A percentile compares a stretch with the other conserved stretches of the same genome.
Conservation (phyloP, 2,888 invertebrate genomes). For the Dynastes hyllus region DNA sequence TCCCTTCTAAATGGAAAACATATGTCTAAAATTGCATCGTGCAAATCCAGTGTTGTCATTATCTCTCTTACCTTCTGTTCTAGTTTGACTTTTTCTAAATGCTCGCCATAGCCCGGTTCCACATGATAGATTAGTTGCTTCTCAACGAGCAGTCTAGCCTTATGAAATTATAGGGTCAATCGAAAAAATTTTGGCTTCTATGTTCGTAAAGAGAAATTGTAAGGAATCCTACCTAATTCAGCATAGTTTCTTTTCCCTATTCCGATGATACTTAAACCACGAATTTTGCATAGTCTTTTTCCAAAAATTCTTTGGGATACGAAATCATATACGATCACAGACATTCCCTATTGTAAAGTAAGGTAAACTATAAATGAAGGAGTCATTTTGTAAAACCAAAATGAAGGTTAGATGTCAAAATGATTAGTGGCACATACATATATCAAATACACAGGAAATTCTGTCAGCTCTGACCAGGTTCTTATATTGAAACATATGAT, state of each 20-base stretch:
- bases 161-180: slow-evolving; percentile 82
- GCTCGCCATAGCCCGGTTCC: slow-evolving; percentile 63
- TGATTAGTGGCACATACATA: background rate
- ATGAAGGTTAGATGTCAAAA: slow-evolving; percentile 39
- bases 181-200: slow-evolving; percentile 74
- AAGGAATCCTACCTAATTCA: slow-evolving; percentile 47
- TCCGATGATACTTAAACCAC: background rate
- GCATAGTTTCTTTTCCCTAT: slow-evolving; percentile 25
- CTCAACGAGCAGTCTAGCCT: slow-evolving; percentile 74
- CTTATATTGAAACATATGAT: too few relatives aligned
- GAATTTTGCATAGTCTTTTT: slow-evolving; percentile 11
- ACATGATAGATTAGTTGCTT: slow-evolving; percentile 73
- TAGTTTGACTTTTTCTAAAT: slow-evolving; percentile 74
- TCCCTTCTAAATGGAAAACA: slow-evolving; percentile 83
- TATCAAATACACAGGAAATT: background rate
- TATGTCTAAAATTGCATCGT: slow-evolving; percentile 78
- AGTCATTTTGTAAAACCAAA: slow-evolving; percentile 27
- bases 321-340: background rate
- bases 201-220: slow-evolving; percentile 35
- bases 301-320: background rate
- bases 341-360: slow-evolving; percentile 3
- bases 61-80: slow-evolving; percentile 78
- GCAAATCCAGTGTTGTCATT: slow-evolving; percentile 77
- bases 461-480: background rate
- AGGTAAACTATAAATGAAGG: background rate